These are phyloP conservation scores for Pristionchus arcanus DNA, from an alignment of 2,888 invertebrate species.

Conservation along the genomic window DNA sequence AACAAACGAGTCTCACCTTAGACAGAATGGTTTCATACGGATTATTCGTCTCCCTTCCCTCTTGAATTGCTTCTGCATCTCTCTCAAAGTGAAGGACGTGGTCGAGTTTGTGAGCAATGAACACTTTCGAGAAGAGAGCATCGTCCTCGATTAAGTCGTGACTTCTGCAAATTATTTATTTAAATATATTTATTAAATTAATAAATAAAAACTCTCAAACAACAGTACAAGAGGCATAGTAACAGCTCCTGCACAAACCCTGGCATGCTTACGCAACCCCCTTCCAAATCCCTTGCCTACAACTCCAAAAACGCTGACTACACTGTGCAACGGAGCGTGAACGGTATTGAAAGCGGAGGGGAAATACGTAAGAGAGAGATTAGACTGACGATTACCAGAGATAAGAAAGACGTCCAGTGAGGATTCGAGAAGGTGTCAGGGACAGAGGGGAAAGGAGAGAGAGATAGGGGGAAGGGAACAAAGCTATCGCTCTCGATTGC, in stretches of 20 bases:
- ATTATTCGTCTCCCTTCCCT: constrained; percentile 83
- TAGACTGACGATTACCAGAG: neutral
- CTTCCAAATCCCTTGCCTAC: constrained; percentile 82
- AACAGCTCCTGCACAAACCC: no score
- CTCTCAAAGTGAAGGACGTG: constrained; percentile 86
- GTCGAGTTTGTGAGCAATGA: constrained; percentile 92
- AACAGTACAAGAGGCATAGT: no score
- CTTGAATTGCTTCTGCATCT: constrained; percentile 89
- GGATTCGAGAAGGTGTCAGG: neutral
- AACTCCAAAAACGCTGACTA: constrained; percentile 82
- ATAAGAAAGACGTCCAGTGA: neutral
- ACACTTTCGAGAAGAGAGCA: constrained; percentile 83
- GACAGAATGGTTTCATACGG: constrained; percentile 91
- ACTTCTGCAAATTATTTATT: constrained; percentile 11
- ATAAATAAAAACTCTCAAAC: no score
- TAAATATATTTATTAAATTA: neutral
- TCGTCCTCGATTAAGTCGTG: constrained; percentile 85
- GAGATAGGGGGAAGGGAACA: neutral
- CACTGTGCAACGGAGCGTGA: neutral
- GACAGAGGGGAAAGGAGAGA: neutral
- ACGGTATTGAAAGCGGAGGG: neutral
- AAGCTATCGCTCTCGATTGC: no score
- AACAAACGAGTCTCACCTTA: constrained; percentile 67
- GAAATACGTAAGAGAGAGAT: neutral
- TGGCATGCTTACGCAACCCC: constrained; percentile 79